phyloP scores from a whole-genome alignment of 64 coral and sea anemone species.

The Actinia equina region DNA sequence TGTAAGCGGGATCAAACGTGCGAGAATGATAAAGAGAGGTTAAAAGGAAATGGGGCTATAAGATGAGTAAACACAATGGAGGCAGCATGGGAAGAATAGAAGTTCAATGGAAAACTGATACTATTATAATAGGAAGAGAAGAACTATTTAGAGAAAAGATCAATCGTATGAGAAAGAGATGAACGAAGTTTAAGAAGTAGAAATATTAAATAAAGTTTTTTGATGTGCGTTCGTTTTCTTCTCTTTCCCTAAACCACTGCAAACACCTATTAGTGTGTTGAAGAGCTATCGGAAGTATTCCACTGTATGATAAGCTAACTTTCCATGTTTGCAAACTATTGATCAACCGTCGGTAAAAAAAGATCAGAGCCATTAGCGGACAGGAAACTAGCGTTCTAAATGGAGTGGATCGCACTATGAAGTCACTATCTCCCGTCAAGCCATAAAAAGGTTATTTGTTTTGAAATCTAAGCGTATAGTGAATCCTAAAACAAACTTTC shows the following conservation, averaged over 20 bases:
- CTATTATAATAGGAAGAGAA: neutral
- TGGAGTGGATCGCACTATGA: neutral
- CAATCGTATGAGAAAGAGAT: neutral
- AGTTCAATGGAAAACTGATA: neutral
- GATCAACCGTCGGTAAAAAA: neutral
- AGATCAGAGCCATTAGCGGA: neutral
- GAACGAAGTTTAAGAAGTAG: neutral
- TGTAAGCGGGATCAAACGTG: neutral
- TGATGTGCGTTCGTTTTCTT: neutral
- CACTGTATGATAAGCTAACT: neutral
- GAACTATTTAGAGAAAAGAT: neutral
- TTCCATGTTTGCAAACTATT: neutral
- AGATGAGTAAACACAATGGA: neutral
- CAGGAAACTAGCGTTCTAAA: constrained; percentile 1
- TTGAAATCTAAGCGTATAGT: neutral
- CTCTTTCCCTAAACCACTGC: neutral
- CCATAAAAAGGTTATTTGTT: neutral
- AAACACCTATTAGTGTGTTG: neutral
- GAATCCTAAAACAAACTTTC: neutral
- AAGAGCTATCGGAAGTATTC: constrained; percentile 2
- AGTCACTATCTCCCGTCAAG: constrained; percentile 1
- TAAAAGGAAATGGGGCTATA: neutral
- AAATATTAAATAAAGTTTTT: neutral
- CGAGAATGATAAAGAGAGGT: neutral
- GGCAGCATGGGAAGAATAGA: neutral